These are phyloP conservation scores for Andrena cerasifolii DNA, from an alignment of 1,140 invertebrate species.

Conservation along the genomic window DNA sequence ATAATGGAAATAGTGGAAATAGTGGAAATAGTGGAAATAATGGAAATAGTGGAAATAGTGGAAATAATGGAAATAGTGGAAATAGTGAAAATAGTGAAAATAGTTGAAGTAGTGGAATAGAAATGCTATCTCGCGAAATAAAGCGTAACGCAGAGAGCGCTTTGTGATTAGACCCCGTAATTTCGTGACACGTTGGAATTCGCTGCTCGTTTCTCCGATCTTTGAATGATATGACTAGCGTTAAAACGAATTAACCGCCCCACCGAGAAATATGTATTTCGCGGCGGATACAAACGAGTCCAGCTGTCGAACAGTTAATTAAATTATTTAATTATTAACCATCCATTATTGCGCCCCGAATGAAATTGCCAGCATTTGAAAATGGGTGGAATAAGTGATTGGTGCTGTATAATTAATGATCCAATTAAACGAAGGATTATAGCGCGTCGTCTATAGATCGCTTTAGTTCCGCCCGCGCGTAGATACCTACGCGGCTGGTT, in stretches of 20 bases:
- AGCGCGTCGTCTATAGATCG: not conserved
- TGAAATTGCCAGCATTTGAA: constrained; percentile 3
- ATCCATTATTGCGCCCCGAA: constrained; percentile 18
- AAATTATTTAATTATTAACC: constrained; percentile 43
- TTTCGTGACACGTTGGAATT: no score
- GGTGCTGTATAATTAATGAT: constrained; percentile 37
- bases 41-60: no score
- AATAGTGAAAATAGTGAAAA: no score
- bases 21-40: no score
- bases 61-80: no score
- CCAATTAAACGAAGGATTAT: constrained; percentile 34
- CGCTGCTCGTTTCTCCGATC: no score
- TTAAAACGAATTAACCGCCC: constrained; percentile 19
- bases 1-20: no score
- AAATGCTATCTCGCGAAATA: no score
- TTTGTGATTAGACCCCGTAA: no score
- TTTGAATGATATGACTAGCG: no score
- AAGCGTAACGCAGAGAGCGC: no score
- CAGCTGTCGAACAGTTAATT: constrained; percentile 38
- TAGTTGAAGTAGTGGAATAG: no score
- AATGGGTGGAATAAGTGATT: constrained; percentile 37
- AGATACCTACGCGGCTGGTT: not conserved
- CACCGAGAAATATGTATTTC: not conserved
- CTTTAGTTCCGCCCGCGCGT: not conserved
- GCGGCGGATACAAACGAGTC: not conserved